A percentile compares a stretch with the other conserved stretches of the same genome.
phyloP scores from a whole-genome alignment of 2,113 vertebrate genomes.

The Puntigrus tetrazona region DNA sequence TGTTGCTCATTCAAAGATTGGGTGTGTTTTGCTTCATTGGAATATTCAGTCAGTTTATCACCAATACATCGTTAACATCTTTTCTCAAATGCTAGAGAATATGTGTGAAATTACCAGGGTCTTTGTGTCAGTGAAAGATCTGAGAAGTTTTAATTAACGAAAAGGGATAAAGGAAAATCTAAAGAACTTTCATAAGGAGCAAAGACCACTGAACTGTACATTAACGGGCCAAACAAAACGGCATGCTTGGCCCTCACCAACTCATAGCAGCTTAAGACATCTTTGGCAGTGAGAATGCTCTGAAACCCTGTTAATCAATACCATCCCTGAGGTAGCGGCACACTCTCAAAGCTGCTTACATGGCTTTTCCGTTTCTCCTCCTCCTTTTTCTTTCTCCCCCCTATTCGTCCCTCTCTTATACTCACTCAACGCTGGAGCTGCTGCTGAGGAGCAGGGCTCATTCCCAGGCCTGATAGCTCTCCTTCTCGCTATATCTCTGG shows the following conservation, averaged over 20 bases:
- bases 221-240: constrained; percentile 26
- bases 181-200: neutral
- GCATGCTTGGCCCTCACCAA: constrained; percentile 34
- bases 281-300: constrained; percentile 27
- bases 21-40: neutral
- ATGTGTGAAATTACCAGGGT: neutral
- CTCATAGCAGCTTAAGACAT: constrained; percentile 32
- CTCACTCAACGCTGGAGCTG: constrained; percentile 56
- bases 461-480: constrained; percentile 70
- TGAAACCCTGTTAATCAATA: constrained; percentile 68
- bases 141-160: neutral
- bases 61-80: too few species aligned
- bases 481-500: constrained; percentile 63
- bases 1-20: neutral
- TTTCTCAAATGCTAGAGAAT: neutral
- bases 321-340: constrained; percentile 67
- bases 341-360: constrained; percentile 69
- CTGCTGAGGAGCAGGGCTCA: constrained; percentile 69
- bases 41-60: too few species aligned
- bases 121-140: too few species aligned
- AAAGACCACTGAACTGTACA: neutral
- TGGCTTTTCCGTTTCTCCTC: constrained; percentile 64
- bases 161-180: neutral
- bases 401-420: constrained; percentile 13
- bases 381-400: constrained; percentile 35